These are phyloP conservation scores for Coregonus ussuriensis DNA, from an alignment of 2,797 vertebrate genomes.

Conservation along the genomic window DNA sequence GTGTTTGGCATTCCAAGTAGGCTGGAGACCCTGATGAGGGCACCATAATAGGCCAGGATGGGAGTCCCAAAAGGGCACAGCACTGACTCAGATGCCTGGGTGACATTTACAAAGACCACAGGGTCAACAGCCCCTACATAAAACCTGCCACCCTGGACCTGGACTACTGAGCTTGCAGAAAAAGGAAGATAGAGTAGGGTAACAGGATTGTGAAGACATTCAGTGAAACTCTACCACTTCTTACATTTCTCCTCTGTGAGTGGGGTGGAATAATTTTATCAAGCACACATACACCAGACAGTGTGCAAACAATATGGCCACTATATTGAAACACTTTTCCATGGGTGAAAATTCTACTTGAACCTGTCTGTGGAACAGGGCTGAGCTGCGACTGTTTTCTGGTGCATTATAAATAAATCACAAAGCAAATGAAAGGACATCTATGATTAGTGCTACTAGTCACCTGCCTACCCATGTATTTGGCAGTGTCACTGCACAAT, in stretches of 20 bases:
- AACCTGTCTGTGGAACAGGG: neutral
- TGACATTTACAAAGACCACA: slow-evolving; percentile 70
- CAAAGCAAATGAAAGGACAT: neutral
- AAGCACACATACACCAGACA: neutral
- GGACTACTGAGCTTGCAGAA: neutral
- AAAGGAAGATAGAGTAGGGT: neutral
- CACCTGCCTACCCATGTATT: neutral
- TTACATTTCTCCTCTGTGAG: neutral
- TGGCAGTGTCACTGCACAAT: too few species aligned
- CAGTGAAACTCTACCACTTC: too few species aligned
- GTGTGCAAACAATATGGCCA: too few species aligned
- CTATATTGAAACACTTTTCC: neutral
- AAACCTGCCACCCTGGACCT: slow-evolving; percentile 46
- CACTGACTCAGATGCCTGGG: slow-evolving; percentile 67
- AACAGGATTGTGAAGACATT: neutral
- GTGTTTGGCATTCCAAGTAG: slow-evolving; percentile 30
- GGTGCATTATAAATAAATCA: neutral
- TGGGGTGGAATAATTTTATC: neutral
- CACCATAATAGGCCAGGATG: slow-evolving; percentile 69
- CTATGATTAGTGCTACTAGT: neutral
- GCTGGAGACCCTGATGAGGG: slow-evolving; percentile 15
- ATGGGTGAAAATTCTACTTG: neutral
- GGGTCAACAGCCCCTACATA: slow-evolving; percentile 47
- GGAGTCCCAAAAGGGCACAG: slow-evolving; percentile 52
- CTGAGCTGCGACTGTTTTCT: neutral